Conservation (phyloP, 2,113 vertebrate species). For the Podarcis raffonei region DNA sequence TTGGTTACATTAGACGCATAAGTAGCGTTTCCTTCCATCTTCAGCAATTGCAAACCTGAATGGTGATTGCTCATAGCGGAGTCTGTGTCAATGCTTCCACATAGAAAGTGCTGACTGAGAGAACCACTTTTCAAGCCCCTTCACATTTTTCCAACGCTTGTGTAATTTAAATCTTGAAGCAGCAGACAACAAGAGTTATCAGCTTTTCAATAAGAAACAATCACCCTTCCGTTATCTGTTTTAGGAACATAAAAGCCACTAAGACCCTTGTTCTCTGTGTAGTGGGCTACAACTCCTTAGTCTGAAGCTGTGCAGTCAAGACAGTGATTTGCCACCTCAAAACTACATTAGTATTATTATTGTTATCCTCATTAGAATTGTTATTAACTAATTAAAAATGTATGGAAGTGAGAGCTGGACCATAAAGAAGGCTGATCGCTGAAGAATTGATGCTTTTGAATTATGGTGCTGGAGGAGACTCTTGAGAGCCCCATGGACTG, state of each 20-base stretch:
- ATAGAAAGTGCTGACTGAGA: neutral
- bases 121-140: neutral
- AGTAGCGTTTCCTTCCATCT: neutral
- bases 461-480: no score
- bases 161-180: neutral
- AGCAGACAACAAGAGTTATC: neutral
- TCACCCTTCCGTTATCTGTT: neutral
- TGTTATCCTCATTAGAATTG: no score
- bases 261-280: neutral
- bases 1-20: neutral
- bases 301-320: neutral
- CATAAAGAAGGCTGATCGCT: no score
- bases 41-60: neutral
- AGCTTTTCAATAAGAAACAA: neutral
- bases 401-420: no score
- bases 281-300: neutral
- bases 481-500: no score
- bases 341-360: neutral
- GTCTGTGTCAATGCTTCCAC: neutral
- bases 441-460: no score
- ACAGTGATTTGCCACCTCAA: neutral
- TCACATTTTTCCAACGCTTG: neutral
- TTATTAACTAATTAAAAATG: no score
- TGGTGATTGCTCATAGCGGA: neutral
- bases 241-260: neutral